Base-by-base conservation (phyloP, 2,888 invertebrate species). In the Listrodromus nycthemerus region DNA sequence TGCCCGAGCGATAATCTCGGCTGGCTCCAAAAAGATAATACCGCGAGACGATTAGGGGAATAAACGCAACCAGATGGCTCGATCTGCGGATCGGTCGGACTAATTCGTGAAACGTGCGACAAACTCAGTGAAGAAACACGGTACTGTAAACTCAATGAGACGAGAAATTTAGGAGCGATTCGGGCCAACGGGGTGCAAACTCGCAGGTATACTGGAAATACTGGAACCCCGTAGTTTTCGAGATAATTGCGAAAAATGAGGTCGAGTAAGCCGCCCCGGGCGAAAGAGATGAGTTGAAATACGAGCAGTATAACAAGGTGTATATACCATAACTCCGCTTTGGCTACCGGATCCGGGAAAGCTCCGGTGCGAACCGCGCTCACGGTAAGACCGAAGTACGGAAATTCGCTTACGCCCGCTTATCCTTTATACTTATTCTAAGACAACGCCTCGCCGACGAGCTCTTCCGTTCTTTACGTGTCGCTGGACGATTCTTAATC, bases 341-440 rank as follows among this genome's bases (percentile, higher is more conserved):
- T 16, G 27, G 19, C 73, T 27, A 74, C 63, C 73, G 48, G 61
- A 74, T 74, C 61, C 30, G 48, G 48, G 48, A 48, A 74, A 63
- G 16, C 37, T 37, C 10, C 10, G 37, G 63, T 16, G 13, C 33
- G 10, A 4, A 6, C 13, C 24, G 37, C 27, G 24, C 45, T 77
- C 75, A 13, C 33, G 33, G 30, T 52, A 24, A 27, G 19, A 41
- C 30, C n/a, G 30, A 74, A 70, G 65, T 52, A 73, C 37, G 70
- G 85, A 89, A 90, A 90, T 89, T 89, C 86, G 61, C 86, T 88
- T 89, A 87, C 73, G 45, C 66, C 66, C 86, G 89, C 88, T 92
- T 89, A 91, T 90, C 89, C 90, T 45, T 16, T 58, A 84, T 41
- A 84, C 89, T 92, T 89, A 89, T 90, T 91, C 88, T 89, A 88